Evolutionary conservation across 2,888 invertebrate species (phyloP), one percentile per base, ranked within the genome.

Genomic region (Pollenia amentaria): DNA sequence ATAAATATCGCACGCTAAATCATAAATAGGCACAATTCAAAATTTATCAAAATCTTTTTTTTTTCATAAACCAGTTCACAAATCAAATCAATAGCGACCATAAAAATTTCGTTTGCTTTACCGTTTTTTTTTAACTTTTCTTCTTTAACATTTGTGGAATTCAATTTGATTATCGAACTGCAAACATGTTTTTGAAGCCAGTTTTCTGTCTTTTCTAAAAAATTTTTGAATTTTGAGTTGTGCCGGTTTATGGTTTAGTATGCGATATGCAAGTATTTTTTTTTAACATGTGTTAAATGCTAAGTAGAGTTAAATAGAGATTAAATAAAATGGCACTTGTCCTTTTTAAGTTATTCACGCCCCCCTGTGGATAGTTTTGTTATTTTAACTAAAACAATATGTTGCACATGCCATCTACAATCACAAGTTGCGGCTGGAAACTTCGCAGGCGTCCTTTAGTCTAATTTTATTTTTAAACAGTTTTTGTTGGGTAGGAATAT

Each of bases 371-470:
- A 16, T 67, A 38, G 51, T 72, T 38, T 62, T 46, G 44, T 72
- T 38, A 51, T 70, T 80, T 38, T 40, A 60, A 78, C 21, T 88
- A 86, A 21, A 73, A 87, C 60, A 84, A 87, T 87, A 40, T 87
- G 87, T 77, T 84, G 62, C 67, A 84, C 87, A 87, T 80, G 80
- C 72, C 73, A 69, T n/a, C 38, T 46, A 78, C 40, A 48, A 73
- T 65, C 48, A 18, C 42, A 18, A 21, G 29, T 10, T 42, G 9
- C 38, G 40, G 44, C 69, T 51, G 14, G 3, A n/a, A 67, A 44
- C 70, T n/a, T 46, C 11, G 42, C 16, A 80, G 87, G 83, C 87
- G 80, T 87, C 84, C 84, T 81, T 81, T 77, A 69, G 87, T 84
- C 84, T 87, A 87, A 81, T 84, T 87, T 80, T 80, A 83, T 65